Base-by-base conservation (phyloP, 2,888 invertebrate genomes). In the Torymus texanus region DNA sequence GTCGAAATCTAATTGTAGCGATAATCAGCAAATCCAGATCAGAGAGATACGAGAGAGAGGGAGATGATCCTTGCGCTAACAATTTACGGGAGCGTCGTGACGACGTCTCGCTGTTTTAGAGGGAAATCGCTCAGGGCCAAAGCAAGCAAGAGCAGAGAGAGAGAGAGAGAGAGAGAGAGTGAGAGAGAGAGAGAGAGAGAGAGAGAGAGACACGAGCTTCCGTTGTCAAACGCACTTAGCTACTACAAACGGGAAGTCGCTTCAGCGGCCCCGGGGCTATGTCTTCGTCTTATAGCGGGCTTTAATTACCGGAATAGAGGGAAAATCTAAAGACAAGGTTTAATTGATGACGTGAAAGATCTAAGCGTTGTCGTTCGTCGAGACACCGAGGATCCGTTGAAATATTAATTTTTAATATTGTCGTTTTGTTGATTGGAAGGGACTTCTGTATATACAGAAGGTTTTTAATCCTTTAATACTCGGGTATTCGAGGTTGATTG, bases 141-240 rank as follows among this genome's bases (percentile, higher is more conserved):
- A 86, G 80, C 82, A 82, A 82, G 82, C 83, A 83, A 41, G 83
- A 86, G 84, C 85, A 84, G 18, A 51, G 58, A 58, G 51, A 13
- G 72, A 51, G 16, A 21, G 3, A 71, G 24, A 24, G 24, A 24
- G 24, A 24, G 24, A 41, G 24, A 62, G n/a, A n/a, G n/a, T n/a
- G n/a, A n/a, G n/a, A n/a, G 86, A 85, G 84, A 84, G 86, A 65
- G 86, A 84, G 18, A 51, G 58, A 58, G 51, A 13, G 86, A 85
- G 84, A 84, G 86, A 65, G 86, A 86, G 84, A 85, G 86, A 87
- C 85, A 86, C 84, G 84, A 85, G 86, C 87, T 88, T 87, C 87
- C 86, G 88, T 90, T 90, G 90, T 90, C 90, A 90, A 90, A 90
- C 85, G 89, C 89, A 90, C 88, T 90, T 88, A 88, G 88, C 85